Evolutionary conservation across 2,888 invertebrate species (phyloP).

Genomic region (Agrochola lota): DNA sequence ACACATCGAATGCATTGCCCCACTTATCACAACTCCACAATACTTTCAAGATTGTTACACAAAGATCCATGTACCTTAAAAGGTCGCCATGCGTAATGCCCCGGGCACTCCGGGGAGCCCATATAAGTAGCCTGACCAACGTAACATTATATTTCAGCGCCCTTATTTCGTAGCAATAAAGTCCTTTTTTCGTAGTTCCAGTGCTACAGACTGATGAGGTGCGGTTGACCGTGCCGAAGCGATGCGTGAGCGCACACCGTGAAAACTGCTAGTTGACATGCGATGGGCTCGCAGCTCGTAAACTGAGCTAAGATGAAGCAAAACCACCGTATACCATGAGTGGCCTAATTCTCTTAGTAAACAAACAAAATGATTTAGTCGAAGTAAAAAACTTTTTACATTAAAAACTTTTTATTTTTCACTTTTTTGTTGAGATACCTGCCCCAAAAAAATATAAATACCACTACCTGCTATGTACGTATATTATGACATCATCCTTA

Average conservation of each 20-base stretch:
- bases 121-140: too few relatives aligned
- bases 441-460: too few relatives aligned
- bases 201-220: not conserved
- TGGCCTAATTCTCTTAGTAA: slow-evolving; percentile 3
- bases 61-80: slow-evolving; percentile 5
- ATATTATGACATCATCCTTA: too few relatives aligned
- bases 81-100: not conserved
- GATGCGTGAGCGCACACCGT: not conserved
- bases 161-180: not conserved
- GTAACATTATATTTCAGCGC: not conserved
- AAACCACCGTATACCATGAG: slow-evolving; percentile 7
- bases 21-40: not conserved
- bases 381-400: not conserved
- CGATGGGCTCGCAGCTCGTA: slow-evolving; percentile 24
- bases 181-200: not conserved
- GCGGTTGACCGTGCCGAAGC: not conserved
- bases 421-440: too few relatives aligned
- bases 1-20: not conserved
- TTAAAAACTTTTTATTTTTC: too few relatives aligned
- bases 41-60: slow-evolving; percentile 1
- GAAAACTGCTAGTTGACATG: slow-evolving; percentile 32
- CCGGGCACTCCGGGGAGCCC: not conserved
- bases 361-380: slow-evolving; percentile 1
- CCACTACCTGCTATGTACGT: too few relatives aligned
- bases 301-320: slow-evolving; percentile 12